Evolutionary conservation across 2,888 invertebrate genomes (phyloP).

Genomic region (Deilephila porcellus): DNA sequence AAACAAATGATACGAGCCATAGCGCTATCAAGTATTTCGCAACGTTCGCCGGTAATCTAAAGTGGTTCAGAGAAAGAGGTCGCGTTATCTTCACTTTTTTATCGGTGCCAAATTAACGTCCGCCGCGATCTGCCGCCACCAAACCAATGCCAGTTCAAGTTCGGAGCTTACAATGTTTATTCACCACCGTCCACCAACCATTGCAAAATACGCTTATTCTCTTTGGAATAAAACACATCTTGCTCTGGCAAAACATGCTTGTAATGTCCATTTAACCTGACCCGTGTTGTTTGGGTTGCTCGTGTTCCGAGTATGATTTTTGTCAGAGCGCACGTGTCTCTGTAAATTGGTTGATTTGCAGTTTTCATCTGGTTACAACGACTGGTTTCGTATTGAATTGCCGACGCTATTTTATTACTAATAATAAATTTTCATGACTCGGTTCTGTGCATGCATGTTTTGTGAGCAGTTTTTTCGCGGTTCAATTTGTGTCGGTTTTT

Average conservation of each 20-base stretch:
- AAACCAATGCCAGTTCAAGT: constrained; percentile 63
- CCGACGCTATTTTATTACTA: background rate
- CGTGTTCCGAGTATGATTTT: background rate
- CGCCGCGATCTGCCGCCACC: constrained; percentile 47
- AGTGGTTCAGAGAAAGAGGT: constrained; percentile 43
- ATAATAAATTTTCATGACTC: background rate
- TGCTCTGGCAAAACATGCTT: background rate
- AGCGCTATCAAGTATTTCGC: constrained; percentile 37
- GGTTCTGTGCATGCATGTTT: background rate
- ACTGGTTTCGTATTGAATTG: background rate
- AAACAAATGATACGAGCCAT: background rate
- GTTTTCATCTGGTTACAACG: background rate
- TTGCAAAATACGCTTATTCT: background rate
- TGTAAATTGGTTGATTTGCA: background rate
- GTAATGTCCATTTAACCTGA: background rate
- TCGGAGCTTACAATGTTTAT: constrained; percentile 38
- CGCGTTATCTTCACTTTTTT: constrained; percentile 37
- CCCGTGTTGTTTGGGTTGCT: background rate
- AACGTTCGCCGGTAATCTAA: constrained; percentile 25
- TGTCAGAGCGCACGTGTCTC: background rate
- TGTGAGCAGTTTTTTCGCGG: background rate
- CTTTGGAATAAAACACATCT: background rate
- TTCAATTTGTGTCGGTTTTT: background rate
- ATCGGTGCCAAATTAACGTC: constrained; percentile 52
- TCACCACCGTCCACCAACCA: background rate